Base-by-base conservation (phyloP, 2,888 invertebrate genomes). In the Xanthorhoe spadicearia region DNA sequence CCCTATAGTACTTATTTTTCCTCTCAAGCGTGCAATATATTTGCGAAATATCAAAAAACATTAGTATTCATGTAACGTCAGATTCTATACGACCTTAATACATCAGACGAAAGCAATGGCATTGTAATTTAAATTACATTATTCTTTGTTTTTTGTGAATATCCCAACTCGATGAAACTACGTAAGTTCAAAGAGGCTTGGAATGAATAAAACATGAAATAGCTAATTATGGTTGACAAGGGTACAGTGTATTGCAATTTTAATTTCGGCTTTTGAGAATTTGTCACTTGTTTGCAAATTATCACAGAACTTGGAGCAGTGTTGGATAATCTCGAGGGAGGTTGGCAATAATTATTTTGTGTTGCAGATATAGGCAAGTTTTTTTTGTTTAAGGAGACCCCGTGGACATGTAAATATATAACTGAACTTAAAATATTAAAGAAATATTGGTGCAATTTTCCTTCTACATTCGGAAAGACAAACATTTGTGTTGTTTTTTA, bases 201-300 rank as follows among this genome's bases (percentile, higher is more conserved):
- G 38, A 38, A 55, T 62, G 54, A 53, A 72, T 70, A 69, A 73
- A 55, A 63, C 58, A 73, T 70, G 53, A 69, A 65, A 66, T 66
- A 15, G 58, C 66, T 68, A 72, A 70, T 70, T 66, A 69, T 62
- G 60, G 66, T 58, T 69, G 71, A 69, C 72, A 73, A 71, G 69
- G 69, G 67, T 72, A 32, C 53, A 32, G 52, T 49, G 49, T 53
- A 53, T 58, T 66, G 49, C 52, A 61, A 53, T 54, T 61, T 57
- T 49, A 58, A 61, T 66, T 49, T 53, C n/a, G 6, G 13, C 48
- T 35, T 46, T 52, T 48, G 10, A 10, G 17, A 57, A 56, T 55
- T 13, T 28, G 49, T 48, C n/a, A 49, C 48, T 61, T 56, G 38
- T 56, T 17, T 6, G 49, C 18, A 50, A 54, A 64, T 43, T 50